Conservation (phyloP, 2,113 vertebrate species). For the Morone saxatilis region DNA sequence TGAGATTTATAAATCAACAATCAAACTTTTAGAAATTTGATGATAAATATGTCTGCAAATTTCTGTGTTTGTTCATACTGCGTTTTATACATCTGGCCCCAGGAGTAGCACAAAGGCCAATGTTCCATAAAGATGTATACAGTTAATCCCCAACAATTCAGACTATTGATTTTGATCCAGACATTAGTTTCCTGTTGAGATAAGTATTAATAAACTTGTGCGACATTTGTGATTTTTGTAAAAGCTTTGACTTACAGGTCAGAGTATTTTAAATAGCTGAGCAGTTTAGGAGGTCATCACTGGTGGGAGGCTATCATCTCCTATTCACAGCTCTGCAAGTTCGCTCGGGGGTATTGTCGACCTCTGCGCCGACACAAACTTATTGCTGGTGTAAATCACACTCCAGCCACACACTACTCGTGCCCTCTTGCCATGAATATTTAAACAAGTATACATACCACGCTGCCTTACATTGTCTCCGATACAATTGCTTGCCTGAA, state of each 20-base stretch:
- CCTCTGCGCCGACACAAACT: conserved; percentile 68
- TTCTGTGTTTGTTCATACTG: not conserved
- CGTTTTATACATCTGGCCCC: not conserved
- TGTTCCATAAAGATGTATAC: not conserved
- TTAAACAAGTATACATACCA: conserved; percentile 65
- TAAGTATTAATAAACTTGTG: conserved; percentile 37
- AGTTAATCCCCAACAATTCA: not conserved
- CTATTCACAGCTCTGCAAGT: conserved; percentile 51
- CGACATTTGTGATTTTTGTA: conserved; percentile 2
- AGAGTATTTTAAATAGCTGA: conserved; percentile 37
- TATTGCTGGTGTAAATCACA: conserved; percentile 78
- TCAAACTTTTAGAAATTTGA: no score
- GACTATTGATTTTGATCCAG: conserved; percentile 39
- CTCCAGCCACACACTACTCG: conserved; percentile 42
- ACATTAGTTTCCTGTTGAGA: conserved; percentile 1
- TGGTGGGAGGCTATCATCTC: conserved; percentile 61
- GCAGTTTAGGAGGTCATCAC: conserved; percentile 57
- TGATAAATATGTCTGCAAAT: not conserved
- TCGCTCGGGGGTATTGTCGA: conserved; percentile 62
- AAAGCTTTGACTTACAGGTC: conserved; percentile 35
- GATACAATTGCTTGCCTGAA: conserved; percentile 34
- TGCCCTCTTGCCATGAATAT: conserved; percentile 69
- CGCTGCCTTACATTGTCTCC: conserved; percentile 8
- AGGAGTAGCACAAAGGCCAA: not conserved
- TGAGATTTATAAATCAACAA: not conserved